phyloP scores from a whole-genome alignment of 2,113 vertebrate genomes.

The Parus major region DNA sequence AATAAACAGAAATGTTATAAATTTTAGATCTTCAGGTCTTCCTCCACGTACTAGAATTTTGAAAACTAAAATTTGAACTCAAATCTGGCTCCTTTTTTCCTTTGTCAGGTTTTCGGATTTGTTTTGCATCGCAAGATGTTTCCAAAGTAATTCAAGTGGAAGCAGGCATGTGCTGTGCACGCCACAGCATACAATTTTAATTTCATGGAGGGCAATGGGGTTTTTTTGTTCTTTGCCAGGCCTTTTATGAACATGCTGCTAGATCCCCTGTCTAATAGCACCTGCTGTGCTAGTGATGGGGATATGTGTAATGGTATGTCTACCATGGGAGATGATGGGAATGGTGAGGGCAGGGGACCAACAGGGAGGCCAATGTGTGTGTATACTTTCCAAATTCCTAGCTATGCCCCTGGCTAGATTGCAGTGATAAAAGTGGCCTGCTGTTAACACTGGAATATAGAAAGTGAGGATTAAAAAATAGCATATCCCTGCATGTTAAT shows the following conservation, averaged over 20 bases:
- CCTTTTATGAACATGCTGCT: conserved; percentile 51
- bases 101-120: not conserved
- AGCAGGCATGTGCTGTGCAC: not conserved
- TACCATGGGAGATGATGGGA: conserved; percentile 41
- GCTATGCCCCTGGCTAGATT: conserved; percentile 30
- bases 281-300: conserved; percentile 51
- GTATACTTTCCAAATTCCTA: conserved; percentile 45
- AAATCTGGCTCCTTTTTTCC: not conserved
- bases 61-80: not conserved
- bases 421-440: not conserved
- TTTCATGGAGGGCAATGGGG: conserved; percentile 4
- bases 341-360: conserved; percentile 34
- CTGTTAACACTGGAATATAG: not conserved
- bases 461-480: conserved; percentile 5
- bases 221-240: conserved; percentile 45
- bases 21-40: not conserved
- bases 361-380: conserved; percentile 28
- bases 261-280: conserved; percentile 27
- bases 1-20: not conserved
- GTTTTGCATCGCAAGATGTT: not conserved
- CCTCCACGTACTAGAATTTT: not conserved
- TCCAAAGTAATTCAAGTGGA: conserved; percentile 13
- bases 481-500: not conserved
- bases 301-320: conserved; percentile 31
- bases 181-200: conserved; percentile 31